Conservation (phyloP, 2,888 invertebrate species). For the Iselma pallidipennis region DNA sequence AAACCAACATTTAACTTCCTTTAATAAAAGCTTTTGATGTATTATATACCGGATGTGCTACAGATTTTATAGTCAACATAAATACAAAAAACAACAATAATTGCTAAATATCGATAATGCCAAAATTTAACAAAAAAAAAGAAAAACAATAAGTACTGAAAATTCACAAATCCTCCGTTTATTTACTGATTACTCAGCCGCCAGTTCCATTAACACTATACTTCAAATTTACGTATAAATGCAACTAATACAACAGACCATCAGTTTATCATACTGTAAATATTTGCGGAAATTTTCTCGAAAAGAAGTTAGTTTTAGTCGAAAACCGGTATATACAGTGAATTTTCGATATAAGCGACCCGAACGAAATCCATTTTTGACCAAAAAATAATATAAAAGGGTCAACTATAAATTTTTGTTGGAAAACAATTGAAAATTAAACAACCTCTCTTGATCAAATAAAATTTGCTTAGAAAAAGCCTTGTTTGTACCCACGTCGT, state of each 20-base stretch:
- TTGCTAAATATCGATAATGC: background rate
- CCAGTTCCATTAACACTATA: background rate
- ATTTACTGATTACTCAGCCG: background rate
- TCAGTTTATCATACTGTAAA: background rate
- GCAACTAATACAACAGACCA: background rate
- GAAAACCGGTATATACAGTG: too few species aligned
- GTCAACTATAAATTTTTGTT: too few species aligned
- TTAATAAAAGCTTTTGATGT: constrained; percentile 9
- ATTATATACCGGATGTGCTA: constrained; percentile 7
- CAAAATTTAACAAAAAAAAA: background rate
- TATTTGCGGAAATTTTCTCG: background rate
- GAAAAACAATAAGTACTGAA: too few species aligned
- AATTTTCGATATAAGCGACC: too few species aligned
- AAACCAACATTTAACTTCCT: constrained; percentile 13
- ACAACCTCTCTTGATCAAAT: too few species aligned
- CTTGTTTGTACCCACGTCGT: too few species aligned
- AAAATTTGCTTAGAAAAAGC: too few species aligned
- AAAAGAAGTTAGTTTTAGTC: too few species aligned
- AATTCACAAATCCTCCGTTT: background rate
- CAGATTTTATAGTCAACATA: constrained; percentile 13
- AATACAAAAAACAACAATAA: background rate
- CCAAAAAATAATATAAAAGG: too few species aligned
- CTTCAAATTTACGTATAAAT: background rate
- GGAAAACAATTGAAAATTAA: too few species aligned
- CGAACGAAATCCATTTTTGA: too few species aligned